Percentiles rank a stretch among this genome's conserved stretches.
These are phyloP conservation scores for Mesochorus sp. DNA, from an alignment of 2,888 invertebrate genomes.

Conservation along the genomic window DNA sequence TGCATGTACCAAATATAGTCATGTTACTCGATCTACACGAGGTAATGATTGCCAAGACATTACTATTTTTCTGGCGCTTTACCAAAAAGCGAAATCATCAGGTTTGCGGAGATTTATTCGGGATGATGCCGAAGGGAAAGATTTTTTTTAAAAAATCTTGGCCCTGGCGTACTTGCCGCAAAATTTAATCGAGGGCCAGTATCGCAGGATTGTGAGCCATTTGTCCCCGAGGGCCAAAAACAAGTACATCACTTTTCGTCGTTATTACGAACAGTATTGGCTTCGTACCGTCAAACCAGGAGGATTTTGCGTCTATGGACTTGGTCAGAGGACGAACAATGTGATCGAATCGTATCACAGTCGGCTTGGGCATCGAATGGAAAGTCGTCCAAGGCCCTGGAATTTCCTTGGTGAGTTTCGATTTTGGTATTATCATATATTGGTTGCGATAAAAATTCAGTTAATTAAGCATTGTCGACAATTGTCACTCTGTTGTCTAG, in stretches of 20 bases:
- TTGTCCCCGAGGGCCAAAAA: neutral
- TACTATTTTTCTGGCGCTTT: slow-evolving; percentile 1
- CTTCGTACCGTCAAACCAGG: slow-evolving; percentile 15
- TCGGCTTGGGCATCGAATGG: slow-evolving; percentile 9
- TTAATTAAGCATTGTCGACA: neutral
- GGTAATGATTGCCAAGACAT: neutral
- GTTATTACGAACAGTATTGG: slow-evolving; percentile 25
- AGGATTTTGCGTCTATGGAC: slow-evolving; percentile 24
- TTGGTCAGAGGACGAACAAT: slow-evolving; percentile 19
- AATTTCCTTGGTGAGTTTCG: slow-evolving; percentile 35
- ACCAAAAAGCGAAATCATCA: neutral
- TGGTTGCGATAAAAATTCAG: neutral
- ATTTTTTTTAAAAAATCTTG: neutral
- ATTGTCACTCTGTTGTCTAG: too few relatives aligned
- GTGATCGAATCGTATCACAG: slow-evolving; percentile 32
- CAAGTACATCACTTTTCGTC: neutral
- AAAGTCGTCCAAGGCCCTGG: slow-evolving; percentile 29
- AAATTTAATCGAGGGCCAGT: neutral
- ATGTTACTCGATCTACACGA: neutral
- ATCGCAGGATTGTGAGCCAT: neutral
- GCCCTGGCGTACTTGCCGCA: slow-evolving; percentile 19
- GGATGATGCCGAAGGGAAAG: neutral
- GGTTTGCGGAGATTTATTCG: neutral
- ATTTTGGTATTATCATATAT: neutral
- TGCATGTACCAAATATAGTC: neutral